Evolutionary conservation across 1,140 invertebrate genomes (phyloP), one percentile per base, ranked within the genome.

Genomic region (Neodiprion fabricii): DNA sequence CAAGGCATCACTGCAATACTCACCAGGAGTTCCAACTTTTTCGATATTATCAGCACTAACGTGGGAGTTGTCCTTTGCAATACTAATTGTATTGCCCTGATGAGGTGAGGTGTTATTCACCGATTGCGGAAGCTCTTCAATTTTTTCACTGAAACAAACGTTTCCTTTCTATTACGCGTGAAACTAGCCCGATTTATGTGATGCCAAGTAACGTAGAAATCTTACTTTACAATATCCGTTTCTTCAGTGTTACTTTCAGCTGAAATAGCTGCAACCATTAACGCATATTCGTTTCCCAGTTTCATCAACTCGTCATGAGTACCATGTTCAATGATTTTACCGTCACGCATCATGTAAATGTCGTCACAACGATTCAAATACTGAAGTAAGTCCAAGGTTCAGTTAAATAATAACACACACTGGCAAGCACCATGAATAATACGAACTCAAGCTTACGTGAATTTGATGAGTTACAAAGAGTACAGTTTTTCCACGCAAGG

Each of bases 391-490:
- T 12, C 5, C 5, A 61, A 61, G 4, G 53, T 61, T 12, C 9
- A 4, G 23, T 74, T 70, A 9, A 76, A 12, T 12, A 61, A 17
- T 1, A 17, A 8, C 0, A 17, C 4, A 14, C 53, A 61, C 28
- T 40, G 53, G 11, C 53, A 61, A 12, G 53, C 9, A 61, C 4
- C 23, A 71, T 17, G 68, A 65, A 9, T 40, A 21, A 66, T 9
- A 71, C 28, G 2, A 40, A 40, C n/a, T 48, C 21, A 9, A 74
- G 7, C 53, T 61, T 73, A 89, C 91, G 84, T 92, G 89, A 21
- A 92, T 79, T 75, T 92, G 89, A 87, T 93, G 90, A 4, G 92
- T 92, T 4, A 93, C 91, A 76, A 94, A 90, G 12, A 96, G 83
- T 48, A 94, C 89, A 12, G 92, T 94, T 86, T 95, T 95, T 7